A percentile compares a stretch with the other conserved stretches of the same genome.
Evolutionary conservation across 2,888 invertebrate genomes (phyloP).

Genomic region (Pyrrhia umbra): DNA sequence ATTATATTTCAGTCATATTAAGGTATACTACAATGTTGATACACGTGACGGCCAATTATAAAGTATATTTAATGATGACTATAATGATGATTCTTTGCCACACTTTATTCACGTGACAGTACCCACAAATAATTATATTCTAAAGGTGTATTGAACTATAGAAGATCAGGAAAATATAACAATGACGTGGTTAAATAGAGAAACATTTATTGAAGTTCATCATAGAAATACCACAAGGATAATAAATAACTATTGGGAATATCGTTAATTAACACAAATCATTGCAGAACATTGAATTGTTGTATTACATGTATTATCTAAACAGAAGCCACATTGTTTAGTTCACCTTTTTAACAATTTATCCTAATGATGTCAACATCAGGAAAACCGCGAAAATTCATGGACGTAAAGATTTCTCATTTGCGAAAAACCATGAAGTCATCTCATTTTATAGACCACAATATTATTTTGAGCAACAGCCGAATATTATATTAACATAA

Average conservation of each 20-base stretch:
- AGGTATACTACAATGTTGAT: no score
- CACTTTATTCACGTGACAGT: background rate
- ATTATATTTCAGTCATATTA: no score
- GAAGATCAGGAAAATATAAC: constrained; percentile 18
- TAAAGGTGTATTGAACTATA: constrained; percentile 6
- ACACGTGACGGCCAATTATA: background rate
- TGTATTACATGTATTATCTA: background rate
- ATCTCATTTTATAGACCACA: background rate
- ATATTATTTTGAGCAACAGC: no score
- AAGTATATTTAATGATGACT: background rate
- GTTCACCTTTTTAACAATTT: constrained; percentile 7
- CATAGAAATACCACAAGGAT: constrained; percentile 25
- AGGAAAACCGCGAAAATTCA: constrained; percentile 27
- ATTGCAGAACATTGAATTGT: background rate
- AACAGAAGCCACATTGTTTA: background rate
- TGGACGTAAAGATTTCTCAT: constrained; percentile 4
- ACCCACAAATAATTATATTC: background rate
- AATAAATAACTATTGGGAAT: constrained; percentile 28
- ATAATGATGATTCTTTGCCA: background rate
- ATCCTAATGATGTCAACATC: constrained; percentile 9
- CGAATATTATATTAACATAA: no score
- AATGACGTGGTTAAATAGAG: background rate
- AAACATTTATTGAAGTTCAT: background rate
- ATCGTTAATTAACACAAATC: constrained; percentile 18
- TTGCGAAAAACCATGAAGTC: background rate